Evolutionary conservation across 2,888 invertebrate species (phyloP).

Genomic region (Ceriagrion tenellum): DNA sequence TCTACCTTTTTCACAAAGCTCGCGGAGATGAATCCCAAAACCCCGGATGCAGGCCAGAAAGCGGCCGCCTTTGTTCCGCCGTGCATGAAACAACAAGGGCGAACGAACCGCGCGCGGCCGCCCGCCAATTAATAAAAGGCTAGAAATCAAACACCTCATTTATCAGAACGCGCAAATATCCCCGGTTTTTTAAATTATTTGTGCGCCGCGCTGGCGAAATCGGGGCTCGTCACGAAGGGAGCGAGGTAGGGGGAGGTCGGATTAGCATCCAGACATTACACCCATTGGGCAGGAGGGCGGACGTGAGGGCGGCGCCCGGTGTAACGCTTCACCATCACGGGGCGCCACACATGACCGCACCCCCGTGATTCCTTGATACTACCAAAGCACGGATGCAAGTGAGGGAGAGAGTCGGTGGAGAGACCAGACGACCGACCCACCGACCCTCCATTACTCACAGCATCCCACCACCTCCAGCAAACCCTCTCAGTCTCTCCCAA

Average conservation of each 20-base stretch:
- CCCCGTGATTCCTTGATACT: slow-evolving; percentile 44
- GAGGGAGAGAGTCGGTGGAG: background rate
- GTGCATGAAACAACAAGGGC: background rate
- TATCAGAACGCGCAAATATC: background rate
- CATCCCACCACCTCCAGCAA: background rate
- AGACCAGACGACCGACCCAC: background rate
- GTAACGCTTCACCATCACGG: background rate
- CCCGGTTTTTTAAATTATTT: background rate
- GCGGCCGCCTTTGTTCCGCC: background rate
- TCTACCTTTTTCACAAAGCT: slow-evolving; percentile 1
- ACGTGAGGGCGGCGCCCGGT: background rate
- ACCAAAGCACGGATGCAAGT: slow-evolving; percentile 22
- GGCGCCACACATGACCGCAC: slow-evolving; percentile 31
- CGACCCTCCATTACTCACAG: slow-evolving; percentile 33
- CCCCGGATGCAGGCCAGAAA: background rate
- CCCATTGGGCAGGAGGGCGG: slow-evolving; percentile 32
- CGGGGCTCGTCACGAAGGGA: slow-evolving; percentile 38
- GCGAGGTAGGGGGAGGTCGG: slow-evolving; percentile 43
- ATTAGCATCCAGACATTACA: slow-evolving; percentile 38
- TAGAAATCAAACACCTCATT: slow-evolving; percentile 48
- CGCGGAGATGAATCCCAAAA: background rate
- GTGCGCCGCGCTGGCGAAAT: background rate
- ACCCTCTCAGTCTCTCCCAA: background rate
- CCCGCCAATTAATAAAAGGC: slow-evolving; percentile 24
- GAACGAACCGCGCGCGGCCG: background rate